Evolutionary conservation across 1,140 invertebrate genomes (phyloP).

Genomic region (Lanistes nyassanus): DNA sequence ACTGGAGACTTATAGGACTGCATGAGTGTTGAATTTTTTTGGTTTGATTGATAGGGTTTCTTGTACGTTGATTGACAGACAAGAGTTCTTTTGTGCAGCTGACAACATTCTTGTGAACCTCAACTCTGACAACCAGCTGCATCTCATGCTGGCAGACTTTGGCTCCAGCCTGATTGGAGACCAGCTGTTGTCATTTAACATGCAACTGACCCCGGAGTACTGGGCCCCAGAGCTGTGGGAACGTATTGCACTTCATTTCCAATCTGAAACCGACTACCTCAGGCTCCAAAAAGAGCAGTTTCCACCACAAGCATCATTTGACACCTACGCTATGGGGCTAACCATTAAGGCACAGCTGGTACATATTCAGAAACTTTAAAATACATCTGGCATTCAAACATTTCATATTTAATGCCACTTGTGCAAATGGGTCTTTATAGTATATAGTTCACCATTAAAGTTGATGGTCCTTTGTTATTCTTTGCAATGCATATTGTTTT

Average conservation of each 20-base stretch:
- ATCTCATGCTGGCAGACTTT: slow-evolving; percentile 19
- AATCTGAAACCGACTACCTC: neutral
- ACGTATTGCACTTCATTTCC: neutral
- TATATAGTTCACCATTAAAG: too few relatives aligned
- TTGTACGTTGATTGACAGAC: neutral
- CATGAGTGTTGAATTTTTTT: too few relatives aligned
- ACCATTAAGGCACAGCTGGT: slow-evolving; percentile 6
- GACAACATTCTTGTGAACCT: slow-evolving; percentile 8
- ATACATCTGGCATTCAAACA: too few relatives aligned
- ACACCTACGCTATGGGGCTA: slow-evolving; percentile 18
- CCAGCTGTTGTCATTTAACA: neutral
- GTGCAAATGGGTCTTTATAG: too few relatives aligned
- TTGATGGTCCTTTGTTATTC: too few relatives aligned
- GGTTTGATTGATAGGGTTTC: too few relatives aligned
- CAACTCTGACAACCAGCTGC: neutral
- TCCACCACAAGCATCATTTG: neutral
- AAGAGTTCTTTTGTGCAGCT: neutral
- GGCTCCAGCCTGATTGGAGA: neutral
- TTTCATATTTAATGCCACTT: too few relatives aligned
- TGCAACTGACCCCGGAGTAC: slow-evolving; percentile 17
- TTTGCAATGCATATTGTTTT: too few relatives aligned
- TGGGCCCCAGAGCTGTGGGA: slow-evolving; percentile 20
- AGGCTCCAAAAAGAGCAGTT: neutral
- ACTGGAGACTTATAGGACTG: too few relatives aligned
- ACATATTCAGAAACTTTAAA: too few relatives aligned